Base-by-base conservation (phyloP, 1,140 invertebrate species). In the honey bee (Apis mellifera) region DNA sequence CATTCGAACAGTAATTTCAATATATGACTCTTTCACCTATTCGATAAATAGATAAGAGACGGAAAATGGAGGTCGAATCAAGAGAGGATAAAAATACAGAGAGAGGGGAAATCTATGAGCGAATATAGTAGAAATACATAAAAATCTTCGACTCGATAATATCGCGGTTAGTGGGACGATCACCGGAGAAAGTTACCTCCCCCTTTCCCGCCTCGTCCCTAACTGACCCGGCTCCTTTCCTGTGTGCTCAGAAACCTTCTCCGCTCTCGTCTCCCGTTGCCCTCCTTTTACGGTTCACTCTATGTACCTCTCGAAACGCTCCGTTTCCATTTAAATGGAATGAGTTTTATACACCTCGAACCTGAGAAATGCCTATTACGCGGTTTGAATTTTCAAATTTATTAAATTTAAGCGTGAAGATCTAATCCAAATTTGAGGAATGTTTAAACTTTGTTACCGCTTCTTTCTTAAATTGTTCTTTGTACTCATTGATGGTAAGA, bases 161-260 rank as follows among this genome's bases (percentile, higher is more conserved):
- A 93, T 93, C 88, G 90, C 90, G 93, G 93, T 93, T 90, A 93
- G 91, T 93, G 59, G 92, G 88, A 91, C 92, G 90, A 93, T 93
- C 92, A 92, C 83, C 90, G 89, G 92, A 93, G 93, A 93, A 93
- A 93, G 93, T 93, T 92, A 90, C 83, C 85, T 86, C 85, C 86
- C 83, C 90, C 86, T 83, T 90, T 90, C 90, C 87, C 88, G 86
- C 80, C 86, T 74, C 75, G 73, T 86, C 83, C 82, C 78, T 82
- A 87, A 71, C 64, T 75, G 19, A 81, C 78, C 84, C 82, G 81
- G 5, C 84, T 88, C 87, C 82, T 89, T 82, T 82, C 83, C 77
- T 82, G 42, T 77, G 78, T 60, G 75, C 80, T 84, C 60, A 68
- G 88, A 87, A 89, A 83, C 85, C 86, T 89, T 81, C 74, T 89